Evolutionary conservation across 2,888 invertebrate genomes (phyloP).

Genomic region (Trichogramma dendrolimi): DNA sequence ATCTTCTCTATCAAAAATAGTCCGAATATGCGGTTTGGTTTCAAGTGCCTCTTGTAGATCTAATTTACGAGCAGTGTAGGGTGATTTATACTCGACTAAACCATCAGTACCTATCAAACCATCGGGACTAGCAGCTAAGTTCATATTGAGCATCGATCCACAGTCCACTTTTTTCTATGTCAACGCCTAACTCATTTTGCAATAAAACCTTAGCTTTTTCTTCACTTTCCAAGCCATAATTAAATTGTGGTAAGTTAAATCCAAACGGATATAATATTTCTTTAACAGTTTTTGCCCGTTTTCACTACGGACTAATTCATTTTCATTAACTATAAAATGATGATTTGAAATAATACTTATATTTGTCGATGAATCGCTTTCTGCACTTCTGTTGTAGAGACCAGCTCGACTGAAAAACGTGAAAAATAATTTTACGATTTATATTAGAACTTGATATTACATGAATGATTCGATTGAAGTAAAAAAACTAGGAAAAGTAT

Average conservation of each 20-base stretch:
- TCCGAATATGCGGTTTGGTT: not conserved
- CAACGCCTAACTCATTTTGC: not conserved
- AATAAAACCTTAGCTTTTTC: not conserved
- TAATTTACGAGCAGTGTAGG: not conserved
- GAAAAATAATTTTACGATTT: too few species aligned
- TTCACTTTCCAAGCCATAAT: constrained; percentile 11
- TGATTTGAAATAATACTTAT: too few species aligned
- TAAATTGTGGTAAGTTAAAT: constrained; percentile 4
- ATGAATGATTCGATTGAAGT: too few species aligned
- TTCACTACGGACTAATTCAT: too few species aligned
- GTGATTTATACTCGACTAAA: constrained; percentile 16
- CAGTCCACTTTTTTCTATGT: constrained; percentile 7
- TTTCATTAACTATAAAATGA: too few species aligned
- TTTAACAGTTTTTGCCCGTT: too few species aligned
- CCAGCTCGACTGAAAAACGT: too few species aligned
- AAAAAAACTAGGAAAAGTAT: too few species aligned
- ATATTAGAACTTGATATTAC: too few species aligned
- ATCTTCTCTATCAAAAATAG: constrained; percentile 9
- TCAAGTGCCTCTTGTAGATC: constrained; percentile 11
- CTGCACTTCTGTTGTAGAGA: too few species aligned
- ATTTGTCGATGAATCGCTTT: too few species aligned
- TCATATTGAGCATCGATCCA: constrained; percentile 8
- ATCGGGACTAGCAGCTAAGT: constrained; percentile 14
- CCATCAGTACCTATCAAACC: constrained; percentile 15
- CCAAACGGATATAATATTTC: constrained; percentile 23